These are phyloP conservation scores for Craterocephalus amniculus DNA, from an alignment of 2,797 vertebrate genomes.

Conservation along the genomic window DNA sequence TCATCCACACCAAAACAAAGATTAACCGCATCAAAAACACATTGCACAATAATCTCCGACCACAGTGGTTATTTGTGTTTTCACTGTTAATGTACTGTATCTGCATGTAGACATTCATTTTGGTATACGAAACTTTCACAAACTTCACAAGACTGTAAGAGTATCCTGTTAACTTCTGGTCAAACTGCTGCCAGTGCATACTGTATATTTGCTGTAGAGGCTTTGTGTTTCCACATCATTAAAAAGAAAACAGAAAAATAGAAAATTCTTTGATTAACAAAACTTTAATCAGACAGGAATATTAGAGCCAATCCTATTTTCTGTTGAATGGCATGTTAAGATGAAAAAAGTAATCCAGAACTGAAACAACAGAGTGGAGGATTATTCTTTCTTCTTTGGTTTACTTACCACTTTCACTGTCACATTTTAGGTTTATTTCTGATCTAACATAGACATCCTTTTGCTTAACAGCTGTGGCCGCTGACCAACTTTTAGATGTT, in stretches of 20 bases:
- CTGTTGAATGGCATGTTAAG: background rate
- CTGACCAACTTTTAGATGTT: background rate
- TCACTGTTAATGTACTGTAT: no score
- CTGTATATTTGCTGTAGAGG: background rate
- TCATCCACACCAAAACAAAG: no score
- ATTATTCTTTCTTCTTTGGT: constrained; percentile 5
- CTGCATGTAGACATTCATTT: no score
- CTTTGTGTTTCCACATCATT: background rate
- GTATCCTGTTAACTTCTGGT: no score
- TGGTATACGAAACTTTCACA: no score
- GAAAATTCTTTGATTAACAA: background rate
- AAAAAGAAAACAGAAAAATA: background rate
- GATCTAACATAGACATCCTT: background rate
- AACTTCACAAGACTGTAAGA: no score
- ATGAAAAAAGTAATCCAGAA: constrained; percentile 3
- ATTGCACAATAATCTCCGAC: no score
- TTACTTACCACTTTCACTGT: constrained; percentile 39
- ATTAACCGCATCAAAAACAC: no score
- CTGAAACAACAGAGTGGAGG: constrained; percentile 3
- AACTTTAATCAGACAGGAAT: no score
- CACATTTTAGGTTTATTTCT: constrained; percentile 13
- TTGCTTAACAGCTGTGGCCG: constrained; percentile 11
- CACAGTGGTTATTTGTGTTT: no score
- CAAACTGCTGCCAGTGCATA: no score
- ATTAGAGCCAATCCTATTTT: background rate